A percentile compares a stretch with the other conserved stretches of the same genome.
phyloP scores from a whole-genome alignment of 2,797 vertebrate genomes.

The Rhinoraja longicauda region DNA sequence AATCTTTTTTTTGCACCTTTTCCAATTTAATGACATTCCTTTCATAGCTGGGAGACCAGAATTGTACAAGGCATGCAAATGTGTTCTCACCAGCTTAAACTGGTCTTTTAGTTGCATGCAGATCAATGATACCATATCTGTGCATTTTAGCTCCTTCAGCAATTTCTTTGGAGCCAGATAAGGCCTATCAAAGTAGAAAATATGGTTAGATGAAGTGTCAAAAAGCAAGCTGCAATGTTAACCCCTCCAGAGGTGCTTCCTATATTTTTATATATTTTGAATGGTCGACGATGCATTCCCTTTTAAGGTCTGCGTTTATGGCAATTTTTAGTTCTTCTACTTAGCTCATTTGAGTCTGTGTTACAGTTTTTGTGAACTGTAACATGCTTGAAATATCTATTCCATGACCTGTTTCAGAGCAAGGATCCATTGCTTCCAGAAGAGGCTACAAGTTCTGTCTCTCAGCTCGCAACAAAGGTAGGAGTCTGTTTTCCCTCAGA shows the following conservation, averaged over 20 bases:
- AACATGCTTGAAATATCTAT: constrained; percentile 32
- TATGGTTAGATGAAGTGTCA: no score
- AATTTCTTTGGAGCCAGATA: no score
- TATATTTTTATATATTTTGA: no score
- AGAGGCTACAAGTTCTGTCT: constrained; percentile 36
- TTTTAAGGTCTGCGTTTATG: not conserved
- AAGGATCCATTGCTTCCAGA: constrained; percentile 37
- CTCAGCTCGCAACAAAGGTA: constrained; percentile 34
- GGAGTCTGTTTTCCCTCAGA: constrained; percentile 28
- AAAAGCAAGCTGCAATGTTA: no score
- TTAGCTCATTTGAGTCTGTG: not conserved
- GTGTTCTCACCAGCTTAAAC: no score
- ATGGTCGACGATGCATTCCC: not conserved
- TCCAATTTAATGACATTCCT: no score
- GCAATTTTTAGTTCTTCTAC: not conserved
- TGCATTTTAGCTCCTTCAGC: not conserved
- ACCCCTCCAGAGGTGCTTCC: no score
- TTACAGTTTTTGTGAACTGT: not conserved
- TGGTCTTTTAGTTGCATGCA: not conserved
- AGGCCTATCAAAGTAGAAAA: not conserved
- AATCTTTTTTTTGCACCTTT: no score
- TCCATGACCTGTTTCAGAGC: constrained; percentile 31
- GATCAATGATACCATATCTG: not conserved
- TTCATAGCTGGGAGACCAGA: no score
- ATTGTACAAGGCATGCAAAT: no score